Evolutionary conservation across 2,888 invertebrate genomes (phyloP), one percentile per base, ranked within the genome.

Genomic region (Thecocarcelia acutangulata): DNA sequence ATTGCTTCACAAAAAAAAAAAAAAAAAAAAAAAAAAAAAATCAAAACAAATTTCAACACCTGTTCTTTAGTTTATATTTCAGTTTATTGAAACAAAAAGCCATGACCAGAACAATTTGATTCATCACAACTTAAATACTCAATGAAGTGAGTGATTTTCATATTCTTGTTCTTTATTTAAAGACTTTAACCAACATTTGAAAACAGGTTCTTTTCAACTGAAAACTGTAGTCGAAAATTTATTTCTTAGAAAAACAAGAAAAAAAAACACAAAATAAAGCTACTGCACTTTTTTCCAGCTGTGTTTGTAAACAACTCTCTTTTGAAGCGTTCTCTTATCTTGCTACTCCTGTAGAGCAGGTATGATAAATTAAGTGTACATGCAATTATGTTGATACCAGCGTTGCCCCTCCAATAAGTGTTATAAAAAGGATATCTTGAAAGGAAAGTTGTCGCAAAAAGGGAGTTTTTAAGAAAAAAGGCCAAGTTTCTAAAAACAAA

Each of bases 111-210:
- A 66, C 66, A 54, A 74, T 73, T 33, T 33, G 8, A 33, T 33
- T 33, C 56, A 68, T 13, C 66, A 24, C 28, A 17, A 19, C 50
- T 24, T 54, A 48, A 48, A 48, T 17, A 44, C 42, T 52, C 76
- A 69, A 54, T 76, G 56, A 79, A 56, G 42, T 48, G 61, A 58
- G 42, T 73, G 40, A 72, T 72, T 72, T 78, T 58, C 50, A 61
- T 61, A 61, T 44, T 17, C 2, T 24, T 2, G 48, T 50, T 28
- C 11, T 63, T 46, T 61, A 42, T 63, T 54, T 59, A 42, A 59
- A n/a, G 42, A n/a, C 42, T 58, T 54, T 58, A 50, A 40, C 21
- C n/a, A 48, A 70, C 58, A 56, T 64, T 21, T 46, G 11, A 54
- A 54, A 73, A 73, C 79, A 21, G 69, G 79, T 80, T 80, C 33